phyloP scores from a whole-genome alignment of 2,888 invertebrate species.

The Calephelis perditalis region DNA sequence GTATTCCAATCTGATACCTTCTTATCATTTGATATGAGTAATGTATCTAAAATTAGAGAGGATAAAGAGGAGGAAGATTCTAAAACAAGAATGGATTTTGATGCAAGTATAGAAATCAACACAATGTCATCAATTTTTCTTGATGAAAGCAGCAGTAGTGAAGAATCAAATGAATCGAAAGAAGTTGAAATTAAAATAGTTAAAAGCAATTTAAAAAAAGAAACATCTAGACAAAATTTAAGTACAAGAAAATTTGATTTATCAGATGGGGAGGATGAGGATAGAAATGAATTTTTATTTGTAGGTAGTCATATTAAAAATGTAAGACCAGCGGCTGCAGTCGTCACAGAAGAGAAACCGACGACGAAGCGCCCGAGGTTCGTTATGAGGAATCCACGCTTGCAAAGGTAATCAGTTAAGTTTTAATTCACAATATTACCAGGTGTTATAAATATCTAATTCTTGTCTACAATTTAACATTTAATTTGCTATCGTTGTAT shows the following conservation, averaged over 20 bases:
- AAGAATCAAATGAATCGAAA: constrained; percentile 8
- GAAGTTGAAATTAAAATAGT: neutral
- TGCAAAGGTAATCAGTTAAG: neutral
- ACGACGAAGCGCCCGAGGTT: neutral
- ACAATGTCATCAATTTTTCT: constrained; percentile 10
- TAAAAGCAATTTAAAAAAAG: neutral
- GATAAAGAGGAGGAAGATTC: too few species aligned
- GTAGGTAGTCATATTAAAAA: constrained; percentile 11
- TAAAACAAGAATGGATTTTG: neutral
- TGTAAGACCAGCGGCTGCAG: neutral
- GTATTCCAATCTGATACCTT: too few species aligned
- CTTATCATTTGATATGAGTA: too few species aligned
- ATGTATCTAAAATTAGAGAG: too few species aligned
- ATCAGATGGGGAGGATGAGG: constrained; percentile 5
- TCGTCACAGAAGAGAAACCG: neutral
- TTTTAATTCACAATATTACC: too few species aligned
- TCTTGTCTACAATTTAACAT: too few species aligned
- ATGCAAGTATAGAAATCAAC: neutral
- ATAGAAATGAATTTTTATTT: constrained; percentile 19
- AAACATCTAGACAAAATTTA: neutral
- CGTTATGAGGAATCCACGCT: neutral
- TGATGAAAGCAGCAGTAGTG: constrained; percentile 3
- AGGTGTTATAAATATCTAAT: too few species aligned
- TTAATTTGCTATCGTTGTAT: too few species aligned
- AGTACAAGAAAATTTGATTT: neutral